phyloP scores from a whole-genome alignment of 1,140 invertebrate species.

The Drosophila ercepeae region DNA sequence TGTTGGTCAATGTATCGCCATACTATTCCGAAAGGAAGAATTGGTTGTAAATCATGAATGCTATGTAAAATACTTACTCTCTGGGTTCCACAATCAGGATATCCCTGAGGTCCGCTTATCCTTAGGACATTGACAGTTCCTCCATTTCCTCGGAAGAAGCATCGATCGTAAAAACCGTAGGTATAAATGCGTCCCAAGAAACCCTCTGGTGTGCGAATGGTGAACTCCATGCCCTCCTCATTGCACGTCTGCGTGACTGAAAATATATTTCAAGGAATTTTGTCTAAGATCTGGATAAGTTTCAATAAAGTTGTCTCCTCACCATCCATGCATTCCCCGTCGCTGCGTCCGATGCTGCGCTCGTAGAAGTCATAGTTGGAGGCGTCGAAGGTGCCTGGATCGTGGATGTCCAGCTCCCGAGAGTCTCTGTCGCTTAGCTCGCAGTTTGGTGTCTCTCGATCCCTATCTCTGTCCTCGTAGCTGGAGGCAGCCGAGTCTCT shows the following conservation, averaged over 20 bases:
- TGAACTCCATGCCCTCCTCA: constrained; percentile 97
- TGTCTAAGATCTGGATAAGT: constrained; percentile 1
- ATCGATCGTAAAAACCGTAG: constrained; percentile 95
- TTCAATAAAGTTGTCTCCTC: constrained; percentile 18
- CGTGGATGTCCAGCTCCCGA: constrained; percentile 92
- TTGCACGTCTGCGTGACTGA: constrained; percentile 95
- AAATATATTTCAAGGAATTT: constrained; percentile 22
- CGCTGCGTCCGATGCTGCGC: constrained; percentile 88
- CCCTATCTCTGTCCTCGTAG: constrained; percentile 86
- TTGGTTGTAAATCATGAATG: neutral
- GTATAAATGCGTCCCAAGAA: constrained; percentile 96
- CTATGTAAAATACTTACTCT: constrained; percentile 84
- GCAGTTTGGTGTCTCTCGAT: constrained; percentile 89
- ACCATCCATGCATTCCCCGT: constrained; percentile 93
- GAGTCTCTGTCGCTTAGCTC: constrained; percentile 94
- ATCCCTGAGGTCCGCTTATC: constrained; percentile 94
- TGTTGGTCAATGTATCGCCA: constrained; percentile 96
- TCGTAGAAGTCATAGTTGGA: constrained; percentile 95
- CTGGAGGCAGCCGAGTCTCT: constrained; percentile 85
- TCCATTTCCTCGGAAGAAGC: constrained; percentile 95
- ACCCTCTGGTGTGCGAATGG: constrained; percentile 92
- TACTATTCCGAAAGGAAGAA: constrained; percentile 85
- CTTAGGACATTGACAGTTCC: constrained; percentile 92
- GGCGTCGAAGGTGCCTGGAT: constrained; percentile 93
- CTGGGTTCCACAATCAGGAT: constrained; percentile 95